Evolutionary conservation across 2,888 invertebrate species (phyloP), one percentile per base, ranked within the genome.

Genomic region (Drosophila lacicola): DNA sequence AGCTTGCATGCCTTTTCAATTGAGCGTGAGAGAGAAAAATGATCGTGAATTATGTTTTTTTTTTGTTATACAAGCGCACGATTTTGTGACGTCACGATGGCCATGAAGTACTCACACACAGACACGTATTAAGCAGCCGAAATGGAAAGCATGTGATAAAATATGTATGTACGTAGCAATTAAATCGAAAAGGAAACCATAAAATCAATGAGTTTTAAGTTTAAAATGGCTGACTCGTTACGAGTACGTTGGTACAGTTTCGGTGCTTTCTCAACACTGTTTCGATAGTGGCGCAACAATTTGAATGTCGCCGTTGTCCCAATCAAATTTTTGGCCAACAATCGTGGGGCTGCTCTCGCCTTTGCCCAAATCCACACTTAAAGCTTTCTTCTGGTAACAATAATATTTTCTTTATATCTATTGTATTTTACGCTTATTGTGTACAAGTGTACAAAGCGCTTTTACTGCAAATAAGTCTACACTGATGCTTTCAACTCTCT

Each of bases 361-460:
- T 74, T 74, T 51, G 66, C 45, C 55, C 74, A 65, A 56, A 70
- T 58, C 62, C 71, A 77, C 74, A 74, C 79, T 70, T 46, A 88
- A 84, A 82, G 87, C 86, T 88, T 82, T 87, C 77, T 82, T 77
- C 87, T 83, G 83, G 87, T 87, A 87, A 88, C 87, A 90, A 90
- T 90, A 90, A 90, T 90, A 79, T 82, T 82, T 84, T 90, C 83
- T 90, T 89, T 89, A 83, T 88, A 90, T 75, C 46, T 76, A 77
- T 64, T 68, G 75, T 77, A 73, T 65, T 69, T 73, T 70, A 77
- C 65, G 75, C 75, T 70, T 77, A 67, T 71, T 62, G 50, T 66
- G 55, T 70, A 60, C 66, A 53, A 70, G 34, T 76, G 67, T 58
- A 70, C 69, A 74, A 68, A 74, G 71, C 76, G 80, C 83, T 78